Base-by-base conservation (phyloP, 2,888 invertebrate species). In the Cerastis rubricosa region DNA sequence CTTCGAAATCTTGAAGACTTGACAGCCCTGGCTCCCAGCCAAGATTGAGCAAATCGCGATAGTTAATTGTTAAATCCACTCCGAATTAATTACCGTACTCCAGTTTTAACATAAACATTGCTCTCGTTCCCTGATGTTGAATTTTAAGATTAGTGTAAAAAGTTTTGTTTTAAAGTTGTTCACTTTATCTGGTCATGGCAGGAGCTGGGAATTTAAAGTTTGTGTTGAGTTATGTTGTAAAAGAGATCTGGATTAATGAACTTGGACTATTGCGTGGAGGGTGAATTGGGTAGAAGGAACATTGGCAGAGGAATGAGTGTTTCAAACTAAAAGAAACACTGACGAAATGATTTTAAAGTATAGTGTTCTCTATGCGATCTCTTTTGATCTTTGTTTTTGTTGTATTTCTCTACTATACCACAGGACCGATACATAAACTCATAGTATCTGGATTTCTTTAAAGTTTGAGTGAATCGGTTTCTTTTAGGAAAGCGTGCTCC, bases 11-110 rank as follows among this genome's bases (percentile, higher is more conserved):
- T 5, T 29, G 47, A 43, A 22, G 22, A 45, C 57, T 65, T 65
- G 77, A 81, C 85, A 85, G 40, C 74, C 71, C 69, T 84, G 74
- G 73, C 74, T 59, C 14, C n/a, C 0, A 35, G 76, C 79, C 66
- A 79, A 66, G 76, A 76, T 71, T 54, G 64, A 65, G 71, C 67
- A 76, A 80, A 86, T 74, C 64, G 64, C 25, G 64, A 71, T 76
- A 54, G 80, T 76, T 84, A 85, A 87, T 87, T 76, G 85, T 78
- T 77, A 78, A 80, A 80, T 82, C 85, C 74, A 85, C 75, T 82
- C 75, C 0, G 78, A 78, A 84, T 86, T 85, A 78, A 86, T 86
- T 84, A 86, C 80, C 29, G 40, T 54, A 59, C 67, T 83, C 40
- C 35, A 40, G 79, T 35, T 83, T 66, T 3, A 85, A 85, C 73